These are phyloP conservation scores for Macquaria ambigua DNA, from an alignment of 2,113 vertebrate genomes.

Conservation along the genomic window DNA sequence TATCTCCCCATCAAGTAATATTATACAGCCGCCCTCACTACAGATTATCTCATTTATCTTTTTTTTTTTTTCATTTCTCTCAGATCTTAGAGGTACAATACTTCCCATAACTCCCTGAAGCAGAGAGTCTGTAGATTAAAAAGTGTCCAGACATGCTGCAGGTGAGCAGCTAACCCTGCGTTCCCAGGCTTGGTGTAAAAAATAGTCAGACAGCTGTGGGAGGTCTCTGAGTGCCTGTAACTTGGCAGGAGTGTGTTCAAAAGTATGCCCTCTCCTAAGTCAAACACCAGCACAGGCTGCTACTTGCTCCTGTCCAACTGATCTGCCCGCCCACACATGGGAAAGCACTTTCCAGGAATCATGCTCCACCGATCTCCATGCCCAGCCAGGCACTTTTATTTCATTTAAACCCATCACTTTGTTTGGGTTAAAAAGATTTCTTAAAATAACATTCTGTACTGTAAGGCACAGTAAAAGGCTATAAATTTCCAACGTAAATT, in stretches of 20 bases:
- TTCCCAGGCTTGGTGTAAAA: slow-evolving; percentile 63
- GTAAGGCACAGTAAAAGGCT: slow-evolving; percentile 56
- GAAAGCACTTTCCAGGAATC: slow-evolving; percentile 79
- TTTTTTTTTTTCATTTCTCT: neutral
- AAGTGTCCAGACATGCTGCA: slow-evolving; percentile 66
- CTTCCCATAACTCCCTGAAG: slow-evolving; percentile 45
- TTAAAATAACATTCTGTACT: slow-evolving; percentile 60
- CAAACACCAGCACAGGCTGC: slow-evolving; percentile 66
- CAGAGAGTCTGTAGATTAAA: slow-evolving; percentile 34
- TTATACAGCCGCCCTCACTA: slow-evolving; percentile 53
- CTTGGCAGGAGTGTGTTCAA: slow-evolving; percentile 64
- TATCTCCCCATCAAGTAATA: slow-evolving; percentile 57
- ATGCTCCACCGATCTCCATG: slow-evolving; percentile 49
- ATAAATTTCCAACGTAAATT: slow-evolving; percentile 61
- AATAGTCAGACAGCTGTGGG: slow-evolving; percentile 58
- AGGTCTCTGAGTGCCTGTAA: slow-evolving; percentile 66
- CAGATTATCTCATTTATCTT: slow-evolving; percentile 41
- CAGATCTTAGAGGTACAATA: slow-evolving; percentile 29
- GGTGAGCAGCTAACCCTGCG: slow-evolving; percentile 61
- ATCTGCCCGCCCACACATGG: slow-evolving; percentile 70
- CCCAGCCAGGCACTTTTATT: slow-evolving; percentile 68
- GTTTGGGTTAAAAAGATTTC: slow-evolving; percentile 70
- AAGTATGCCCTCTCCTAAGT: slow-evolving; percentile 67
- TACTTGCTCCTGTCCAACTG: slow-evolving; percentile 72
- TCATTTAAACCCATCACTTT: slow-evolving; percentile 72